Evolutionary conservation across 2,888 invertebrate genomes (phyloP).

Genomic region (Drosophila leonis): DNA sequence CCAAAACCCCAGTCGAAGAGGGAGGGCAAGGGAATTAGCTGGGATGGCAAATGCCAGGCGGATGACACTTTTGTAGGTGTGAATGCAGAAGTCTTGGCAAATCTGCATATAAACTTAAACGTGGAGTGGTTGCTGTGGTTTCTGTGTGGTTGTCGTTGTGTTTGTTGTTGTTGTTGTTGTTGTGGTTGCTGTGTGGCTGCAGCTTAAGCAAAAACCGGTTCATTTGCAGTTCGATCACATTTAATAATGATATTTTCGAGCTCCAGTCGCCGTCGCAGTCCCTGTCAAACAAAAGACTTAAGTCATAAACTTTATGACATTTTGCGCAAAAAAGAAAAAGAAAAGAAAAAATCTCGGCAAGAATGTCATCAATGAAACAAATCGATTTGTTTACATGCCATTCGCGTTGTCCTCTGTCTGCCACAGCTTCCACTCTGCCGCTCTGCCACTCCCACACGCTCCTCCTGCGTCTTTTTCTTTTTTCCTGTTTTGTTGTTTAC

Average conservation of each 20-base stretch:
- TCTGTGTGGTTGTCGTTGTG: conserved; percentile 8
- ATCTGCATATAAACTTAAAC: conserved; percentile 62
- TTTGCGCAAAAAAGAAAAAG: conserved; percentile 68
- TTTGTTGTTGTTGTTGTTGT: conserved; percentile 8
- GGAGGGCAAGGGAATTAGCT: not conserved
- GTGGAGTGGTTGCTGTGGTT: conserved; percentile 28
- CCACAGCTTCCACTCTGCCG: not conserved
- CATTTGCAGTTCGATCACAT: conserved; percentile 55
- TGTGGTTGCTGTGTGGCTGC: conserved; percentile 31
- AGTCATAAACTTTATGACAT: conserved; percentile 85
- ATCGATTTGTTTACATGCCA: conserved; percentile 84
- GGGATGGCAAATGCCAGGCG: conserved; percentile 73
- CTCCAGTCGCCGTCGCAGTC: conserved; percentile 17
- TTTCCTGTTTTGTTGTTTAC: conserved; percentile 25
- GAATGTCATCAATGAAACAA: conserved; percentile 85
- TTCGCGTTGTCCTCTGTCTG: conserved; percentile 34
- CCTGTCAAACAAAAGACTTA: conserved; percentile 83
- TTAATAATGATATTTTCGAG: conserved; percentile 75
- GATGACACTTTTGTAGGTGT: conserved; percentile 84
- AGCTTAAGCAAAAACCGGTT: conserved; percentile 48
- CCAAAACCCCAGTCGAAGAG: conserved; percentile 1
- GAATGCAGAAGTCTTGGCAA: conserved; percentile 66
- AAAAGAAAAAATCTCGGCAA: conserved; percentile 70
- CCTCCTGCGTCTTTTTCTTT: not conserved
- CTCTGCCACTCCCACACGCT: conserved; percentile 12